Conservation (phyloP, 1,140 invertebrate genomes). For the Drosophila pectinifera region DNA sequence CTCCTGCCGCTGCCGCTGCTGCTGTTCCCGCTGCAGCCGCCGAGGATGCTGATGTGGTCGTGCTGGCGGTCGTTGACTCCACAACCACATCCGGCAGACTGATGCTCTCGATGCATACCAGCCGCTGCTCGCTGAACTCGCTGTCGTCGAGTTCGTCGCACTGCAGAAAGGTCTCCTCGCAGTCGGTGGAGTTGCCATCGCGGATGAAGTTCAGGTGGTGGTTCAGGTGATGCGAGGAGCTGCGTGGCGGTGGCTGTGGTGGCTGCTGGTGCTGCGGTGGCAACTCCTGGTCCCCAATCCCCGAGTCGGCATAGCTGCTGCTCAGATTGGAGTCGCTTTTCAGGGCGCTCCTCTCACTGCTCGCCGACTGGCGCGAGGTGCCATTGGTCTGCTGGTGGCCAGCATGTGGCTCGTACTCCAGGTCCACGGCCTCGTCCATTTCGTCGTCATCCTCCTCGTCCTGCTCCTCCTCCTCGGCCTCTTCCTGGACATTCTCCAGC, state of each 20-base stretch:
- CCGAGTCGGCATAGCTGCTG: constrained; percentile 79
- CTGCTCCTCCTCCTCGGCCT: constrained; percentile 64
- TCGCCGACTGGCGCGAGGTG: constrained; percentile 65
- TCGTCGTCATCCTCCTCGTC: constrained; percentile 57
- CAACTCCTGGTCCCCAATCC: constrained; percentile 62
- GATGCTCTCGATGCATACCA: constrained; percentile 84
- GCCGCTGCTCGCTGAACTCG: constrained; percentile 70
- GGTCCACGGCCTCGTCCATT: constrained; percentile 45
- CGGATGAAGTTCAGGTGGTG: constrained; percentile 56
- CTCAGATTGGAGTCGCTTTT: constrained; percentile 82
- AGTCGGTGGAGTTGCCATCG: constrained; percentile 77
- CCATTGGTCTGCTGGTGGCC: constrained; percentile 22
- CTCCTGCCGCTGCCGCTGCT: background rate
- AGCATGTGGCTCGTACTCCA: constrained; percentile 53
- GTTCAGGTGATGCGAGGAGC: constrained; percentile 43
- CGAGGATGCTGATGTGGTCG: constrained; percentile 40
- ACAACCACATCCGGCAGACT: constrained; percentile 84
- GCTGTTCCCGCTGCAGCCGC: constrained; percentile 5
- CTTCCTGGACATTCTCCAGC: constrained; percentile 78
- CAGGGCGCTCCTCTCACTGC: constrained; percentile 65
- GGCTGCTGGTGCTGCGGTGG: constrained; percentile 27
- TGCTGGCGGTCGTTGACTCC: constrained; percentile 76
- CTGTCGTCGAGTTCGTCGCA: constrained; percentile 79
- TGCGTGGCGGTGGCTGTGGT: constrained; percentile 48
- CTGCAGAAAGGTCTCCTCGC: constrained; percentile 78